A percentile compares a stretch with the other conserved stretches of the same genome.
These are phyloP conservation scores for Listronotus bonariensis DNA, from an alignment of 1,140 invertebrate genomes.

Conservation along the genomic window DNA sequence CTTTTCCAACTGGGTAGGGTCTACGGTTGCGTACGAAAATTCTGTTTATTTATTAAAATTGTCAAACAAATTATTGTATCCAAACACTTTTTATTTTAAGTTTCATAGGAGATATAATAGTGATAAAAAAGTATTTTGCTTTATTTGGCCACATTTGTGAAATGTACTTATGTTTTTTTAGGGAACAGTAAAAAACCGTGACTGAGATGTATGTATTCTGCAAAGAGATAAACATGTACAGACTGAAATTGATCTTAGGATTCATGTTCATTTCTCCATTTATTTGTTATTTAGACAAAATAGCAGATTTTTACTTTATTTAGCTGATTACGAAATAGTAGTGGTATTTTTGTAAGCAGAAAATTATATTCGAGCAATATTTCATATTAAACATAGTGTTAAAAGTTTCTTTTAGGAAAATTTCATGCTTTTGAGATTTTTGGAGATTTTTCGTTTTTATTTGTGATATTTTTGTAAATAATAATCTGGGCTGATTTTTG, in stretches of 20 bases:
- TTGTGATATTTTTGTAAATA: slow-evolving; percentile 30
- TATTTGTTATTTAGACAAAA: not conserved
- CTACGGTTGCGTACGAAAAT: too few relatives aligned
- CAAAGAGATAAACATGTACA: slow-evolving; percentile 13
- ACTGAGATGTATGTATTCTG: slow-evolving; percentile 15
- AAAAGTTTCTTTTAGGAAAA: not conserved
- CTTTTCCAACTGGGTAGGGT: too few relatives aligned
- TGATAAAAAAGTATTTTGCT: too few relatives aligned
- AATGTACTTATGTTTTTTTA: not conserved
- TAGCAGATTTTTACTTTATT: too few relatives aligned
- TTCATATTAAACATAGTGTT: not conserved
- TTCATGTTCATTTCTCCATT: slow-evolving; percentile 3
- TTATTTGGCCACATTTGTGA: too few relatives aligned
- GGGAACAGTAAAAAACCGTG: slow-evolving; percentile 6
- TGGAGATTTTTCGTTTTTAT: slow-evolving; percentile 10
- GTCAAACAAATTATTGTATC: too few relatives aligned
- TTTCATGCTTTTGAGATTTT: slow-evolving; percentile 2
- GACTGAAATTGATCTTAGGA: slow-evolving; percentile 17
- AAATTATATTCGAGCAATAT: too few relatives aligned
- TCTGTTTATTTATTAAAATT: too few relatives aligned
- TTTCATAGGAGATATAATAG: too few relatives aligned
- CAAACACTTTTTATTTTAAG: too few relatives aligned
- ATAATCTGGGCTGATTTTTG: slow-evolving; percentile 3
- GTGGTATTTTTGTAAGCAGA: too few relatives aligned
- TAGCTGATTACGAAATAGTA: too few relatives aligned